phyloP scores from a whole-genome alignment of 2,888 invertebrate genomes.

The Pandemis cinnamomeana region DNA sequence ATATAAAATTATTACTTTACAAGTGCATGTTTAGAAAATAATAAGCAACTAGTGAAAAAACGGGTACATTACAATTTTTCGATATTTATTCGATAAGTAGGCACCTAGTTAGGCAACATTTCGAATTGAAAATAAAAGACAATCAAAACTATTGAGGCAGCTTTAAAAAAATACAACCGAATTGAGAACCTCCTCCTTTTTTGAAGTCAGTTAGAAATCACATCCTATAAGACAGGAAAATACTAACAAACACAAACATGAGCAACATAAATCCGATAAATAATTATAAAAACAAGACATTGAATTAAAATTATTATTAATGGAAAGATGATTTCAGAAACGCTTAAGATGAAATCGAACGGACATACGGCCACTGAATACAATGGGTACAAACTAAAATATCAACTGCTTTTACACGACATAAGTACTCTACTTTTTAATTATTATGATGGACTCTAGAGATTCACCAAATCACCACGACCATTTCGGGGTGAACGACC shows the following conservation, averaged over 20 bases:
- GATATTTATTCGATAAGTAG: constrained; percentile 15
- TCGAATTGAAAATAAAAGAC: constrained; percentile 13
- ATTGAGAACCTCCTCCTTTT: too few species aligned
- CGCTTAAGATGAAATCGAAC: constrained; percentile 27
- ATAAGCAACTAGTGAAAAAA: constrained; percentile 31
- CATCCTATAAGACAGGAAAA: constrained; percentile 44
- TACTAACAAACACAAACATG: constrained; percentile 53
- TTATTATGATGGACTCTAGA: constrained; percentile 52
- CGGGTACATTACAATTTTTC: background rate
- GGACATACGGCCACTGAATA: constrained; percentile 33
- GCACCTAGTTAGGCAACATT: constrained; percentile 17
- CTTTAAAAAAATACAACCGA: background rate
- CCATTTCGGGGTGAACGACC: constrained; percentile 85
- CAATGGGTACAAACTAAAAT: constrained; percentile 32
- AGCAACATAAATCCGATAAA: constrained; percentile 59
- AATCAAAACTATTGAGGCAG: constrained; percentile 8
- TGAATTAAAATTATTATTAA: constrained; percentile 43
- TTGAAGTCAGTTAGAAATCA: constrained; percentile 42
- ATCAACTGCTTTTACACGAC: constrained; percentile 25
- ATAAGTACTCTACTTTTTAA: constrained; percentile 39
- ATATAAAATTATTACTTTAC: constrained; percentile 40
- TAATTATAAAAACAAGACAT: constrained; percentile 49
- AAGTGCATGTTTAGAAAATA: constrained; percentile 34
- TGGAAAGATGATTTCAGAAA: constrained; percentile 38
- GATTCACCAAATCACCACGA: constrained; percentile 78